Evolutionary conservation across 2,797 vertebrate genomes (phyloP), one percentile per base, ranked within the genome.

Genomic region (Poliocrania exsul): DNA sequence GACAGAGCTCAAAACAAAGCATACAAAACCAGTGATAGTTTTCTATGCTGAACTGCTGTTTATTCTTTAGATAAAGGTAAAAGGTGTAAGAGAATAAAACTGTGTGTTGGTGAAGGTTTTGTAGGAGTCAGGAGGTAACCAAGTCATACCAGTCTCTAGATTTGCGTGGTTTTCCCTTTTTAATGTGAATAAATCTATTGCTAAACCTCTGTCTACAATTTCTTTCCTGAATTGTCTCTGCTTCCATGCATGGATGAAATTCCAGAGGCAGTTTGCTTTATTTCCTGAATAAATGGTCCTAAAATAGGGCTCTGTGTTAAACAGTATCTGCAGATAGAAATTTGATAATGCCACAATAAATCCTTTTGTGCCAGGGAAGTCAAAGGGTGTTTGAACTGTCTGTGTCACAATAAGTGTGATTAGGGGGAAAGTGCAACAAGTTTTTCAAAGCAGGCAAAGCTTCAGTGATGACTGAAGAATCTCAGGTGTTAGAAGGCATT

Each of bases 211-310:
- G 21, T 50, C 42, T 57, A 62, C 18, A 37, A 6, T 71, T 70
- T 92, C 60, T 94, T 51, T 78, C 67, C 54, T 72, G 37, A 74
- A 56, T 21, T 56, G 21, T 54, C 61, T 73, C 49, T 86, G 82
- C 38, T 81, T 90, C 47, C 26, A 65, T 62, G 73, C 61, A 10
- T 37, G 92, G 95, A 65, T 95, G 95, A 88, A 96, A 96, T 96
- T 95, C 91, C 91, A 37, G 81, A 70, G 54, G 49, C 16, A 60
- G 81, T 56, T 1, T 7, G 60, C 28, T 86, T 64, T 25, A 64
- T 93, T 97, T 98, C 95, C 96, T 70, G 90, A 95, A 84, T 87
- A 62, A 11, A 2, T 4, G 56, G 37, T 75, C 79, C 37, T 44
- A 29, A 13, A 69, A 75, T 31, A 57, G 66, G 65, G 58, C 42